These are phyloP conservation scores for Girardinichthys multiradiatus DNA, from an alignment of 2,113 vertebrate genomes.

Conservation along the genomic window DNA sequence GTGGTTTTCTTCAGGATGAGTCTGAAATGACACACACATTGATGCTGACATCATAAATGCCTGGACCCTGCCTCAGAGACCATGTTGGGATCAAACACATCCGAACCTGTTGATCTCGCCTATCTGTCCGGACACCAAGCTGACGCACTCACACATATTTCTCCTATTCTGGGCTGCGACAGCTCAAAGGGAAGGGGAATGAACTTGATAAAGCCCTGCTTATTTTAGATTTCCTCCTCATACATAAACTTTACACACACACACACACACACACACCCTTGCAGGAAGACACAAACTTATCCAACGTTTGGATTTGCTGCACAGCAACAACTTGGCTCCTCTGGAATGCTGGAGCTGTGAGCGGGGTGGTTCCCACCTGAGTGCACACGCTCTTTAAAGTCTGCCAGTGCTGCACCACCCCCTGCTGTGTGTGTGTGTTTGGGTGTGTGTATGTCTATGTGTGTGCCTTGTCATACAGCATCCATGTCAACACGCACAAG, in stretches of 20 bases:
- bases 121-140: not conserved
- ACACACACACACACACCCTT: conserved; percentile 14
- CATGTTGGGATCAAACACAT: conserved; percentile 27
- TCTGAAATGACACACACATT: conserved; percentile 2
- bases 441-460: conserved; percentile 17
- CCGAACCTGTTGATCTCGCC: conserved; percentile 26
- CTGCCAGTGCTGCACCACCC: conserved; percentile 27
- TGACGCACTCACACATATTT: conserved; percentile 6
- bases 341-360: conserved; percentile 51
- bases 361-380: conserved; percentile 70
- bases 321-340: conserved; percentile 20
- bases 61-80: conserved; percentile 20
- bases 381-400: conserved; percentile 55
- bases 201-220: conserved; percentile 21
- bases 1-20: conserved; percentile 12
- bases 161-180: conserved; percentile 24
- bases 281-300: conserved; percentile 19
- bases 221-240: conserved; percentile 48
- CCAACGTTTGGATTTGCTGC: not conserved
- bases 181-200: not conserved
- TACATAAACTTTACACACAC: conserved; percentile 24
- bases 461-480: conserved; percentile 25
- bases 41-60: not conserved
- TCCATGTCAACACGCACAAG: conserved; percentile 50
- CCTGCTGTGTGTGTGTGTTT: conserved; percentile 13